phyloP scores from a whole-genome alignment of 2,797 vertebrate species.

The Clarias fuscus region DNA sequence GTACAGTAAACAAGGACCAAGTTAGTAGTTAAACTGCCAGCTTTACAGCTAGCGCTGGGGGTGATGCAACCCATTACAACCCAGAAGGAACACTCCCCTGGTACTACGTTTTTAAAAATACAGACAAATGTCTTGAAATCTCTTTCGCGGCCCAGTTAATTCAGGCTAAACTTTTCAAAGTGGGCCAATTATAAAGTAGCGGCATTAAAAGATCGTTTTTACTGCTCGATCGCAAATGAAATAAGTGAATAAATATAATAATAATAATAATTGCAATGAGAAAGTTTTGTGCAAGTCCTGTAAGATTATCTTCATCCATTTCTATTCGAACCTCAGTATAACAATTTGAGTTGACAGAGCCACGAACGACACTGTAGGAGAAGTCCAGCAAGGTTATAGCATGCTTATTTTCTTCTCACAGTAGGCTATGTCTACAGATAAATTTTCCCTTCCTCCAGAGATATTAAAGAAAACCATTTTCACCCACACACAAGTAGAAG shows the following conservation, averaged over 20 bases:
- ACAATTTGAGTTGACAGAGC: conserved; percentile 5
- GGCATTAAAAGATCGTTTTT: background rate
- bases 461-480: conserved; percentile 19
- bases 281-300: background rate
- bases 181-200: conserved; percentile 28
- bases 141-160: conserved; percentile 14
- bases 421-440: background rate
- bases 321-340: background rate
- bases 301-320: background rate
- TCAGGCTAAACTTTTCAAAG: conserved; percentile 6
- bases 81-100: conserved; percentile 21
- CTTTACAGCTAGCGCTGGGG: background rate
- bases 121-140: conserved; percentile 6
- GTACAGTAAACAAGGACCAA: background rate
- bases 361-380: background rate
- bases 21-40: conserved; percentile 19
- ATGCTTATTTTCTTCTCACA: conserved; percentile 1
- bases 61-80: conserved; percentile 3
- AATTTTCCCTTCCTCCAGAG: background rate
- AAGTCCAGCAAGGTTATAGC: background rate
- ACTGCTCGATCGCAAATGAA: background rate
- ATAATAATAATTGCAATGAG: background rate
- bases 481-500: conserved; percentile 4
- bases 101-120: conserved; percentile 13
- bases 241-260: no score